Conservation (phyloP, 2,888 invertebrate species). For the Tenthredo livida region DNA sequence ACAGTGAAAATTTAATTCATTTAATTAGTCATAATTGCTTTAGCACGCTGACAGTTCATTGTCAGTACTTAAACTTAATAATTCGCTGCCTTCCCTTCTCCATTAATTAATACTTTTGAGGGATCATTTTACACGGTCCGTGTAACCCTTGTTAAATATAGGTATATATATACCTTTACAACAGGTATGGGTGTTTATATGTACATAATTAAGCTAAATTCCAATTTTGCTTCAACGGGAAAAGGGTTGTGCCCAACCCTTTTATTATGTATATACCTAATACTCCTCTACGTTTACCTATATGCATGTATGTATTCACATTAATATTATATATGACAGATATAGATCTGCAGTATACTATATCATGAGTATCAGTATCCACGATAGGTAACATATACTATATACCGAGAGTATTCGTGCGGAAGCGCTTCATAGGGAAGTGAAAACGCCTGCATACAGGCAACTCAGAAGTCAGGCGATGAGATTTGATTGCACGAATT, state of each 20-base stretch:
- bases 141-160: neutral
- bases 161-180: neutral
- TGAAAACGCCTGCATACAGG: too few relatives aligned
- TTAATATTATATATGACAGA: neutral
- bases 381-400: neutral
- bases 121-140: constrained; percentile 18
- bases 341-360: neutral
- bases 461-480: too few relatives aligned
- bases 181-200: neutral
- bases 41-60: neutral
- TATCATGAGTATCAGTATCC: neutral
- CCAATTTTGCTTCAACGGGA: neutral
- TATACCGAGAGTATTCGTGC: too few relatives aligned
- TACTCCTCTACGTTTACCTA: neutral
- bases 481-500: too few relatives aligned
- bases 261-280: neutral
- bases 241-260: neutral
- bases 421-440: too few relatives aligned
- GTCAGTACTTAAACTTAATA: constrained; percentile 16
- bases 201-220: neutral
- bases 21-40: constrained; percentile 12
- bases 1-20: neutral
- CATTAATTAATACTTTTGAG: constrained; percentile 21
- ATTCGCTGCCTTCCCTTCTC: neutral
- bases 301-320: neutral